A percentile compares a stretch with the other conserved stretches of the same genome.
Evolutionary conservation across 2,113 vertebrate genomes (phyloP).

Genomic region (Aythya baeri): DNA sequence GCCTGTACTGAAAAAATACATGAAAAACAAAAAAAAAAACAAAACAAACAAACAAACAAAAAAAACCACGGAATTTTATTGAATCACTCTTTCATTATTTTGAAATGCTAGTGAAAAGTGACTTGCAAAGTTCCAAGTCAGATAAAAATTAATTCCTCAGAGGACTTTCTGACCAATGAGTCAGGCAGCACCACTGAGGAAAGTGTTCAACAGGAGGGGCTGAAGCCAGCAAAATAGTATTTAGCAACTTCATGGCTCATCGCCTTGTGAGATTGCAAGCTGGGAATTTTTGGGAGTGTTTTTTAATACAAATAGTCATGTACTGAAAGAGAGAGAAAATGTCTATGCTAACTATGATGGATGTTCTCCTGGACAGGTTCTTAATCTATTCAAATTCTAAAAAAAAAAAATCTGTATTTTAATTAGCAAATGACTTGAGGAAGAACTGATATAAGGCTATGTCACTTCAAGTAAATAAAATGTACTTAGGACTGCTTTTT

Average conservation of each 20-base stretch:
- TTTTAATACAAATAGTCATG: background rate
- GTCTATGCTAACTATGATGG: accelerated
- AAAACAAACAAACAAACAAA: no score
- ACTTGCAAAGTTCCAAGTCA: background rate
- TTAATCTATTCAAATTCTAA: background rate
- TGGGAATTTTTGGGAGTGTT: background rate
- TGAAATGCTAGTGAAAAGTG: background rate
- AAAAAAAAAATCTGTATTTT: background rate
- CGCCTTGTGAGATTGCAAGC: background rate
- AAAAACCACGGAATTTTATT: background rate
- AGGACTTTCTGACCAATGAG: background rate
- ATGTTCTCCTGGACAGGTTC: background rate
- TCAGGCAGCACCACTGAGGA: background rate
- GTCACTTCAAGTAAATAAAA: background rate
- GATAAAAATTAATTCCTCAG: background rate
- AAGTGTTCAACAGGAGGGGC: background rate
- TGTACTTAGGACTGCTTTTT: background rate
- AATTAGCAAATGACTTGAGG: background rate
- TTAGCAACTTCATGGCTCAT: background rate
- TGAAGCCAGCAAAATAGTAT: background rate
- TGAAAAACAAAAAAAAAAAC: background rate
- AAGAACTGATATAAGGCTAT: background rate
- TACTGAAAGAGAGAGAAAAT: background rate
- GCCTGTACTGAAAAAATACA: background rate
- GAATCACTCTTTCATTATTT: background rate